Percentiles rank a stretch among this genome's conserved stretches.
Evolutionary conservation across 2,113 vertebrate genomes (phyloP).

Genomic region (Bujurquina vittata): DNA sequence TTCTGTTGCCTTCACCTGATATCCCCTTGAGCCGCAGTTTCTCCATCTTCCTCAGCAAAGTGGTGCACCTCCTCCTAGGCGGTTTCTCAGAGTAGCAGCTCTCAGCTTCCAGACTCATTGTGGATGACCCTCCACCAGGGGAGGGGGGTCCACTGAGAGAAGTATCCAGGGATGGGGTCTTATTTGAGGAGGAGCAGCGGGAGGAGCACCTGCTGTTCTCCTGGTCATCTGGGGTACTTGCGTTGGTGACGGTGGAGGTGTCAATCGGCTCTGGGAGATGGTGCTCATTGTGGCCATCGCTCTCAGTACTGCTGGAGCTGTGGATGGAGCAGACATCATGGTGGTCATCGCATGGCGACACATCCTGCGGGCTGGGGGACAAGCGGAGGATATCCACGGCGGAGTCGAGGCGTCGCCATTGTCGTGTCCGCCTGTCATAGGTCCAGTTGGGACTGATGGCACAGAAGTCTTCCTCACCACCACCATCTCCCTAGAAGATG

Average conservation of each 20-base stretch:
- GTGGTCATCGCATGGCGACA: slow-evolving; percentile 66
- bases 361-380: slow-evolving; percentile 40
- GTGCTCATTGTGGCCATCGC: slow-evolving; percentile 64
- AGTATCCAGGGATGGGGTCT: slow-evolving; percentile 66
- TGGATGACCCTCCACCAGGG: slow-evolving; percentile 52
- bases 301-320: slow-evolving; percentile 85
- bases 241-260: rapidly evolving
- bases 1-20: slow-evolving; percentile 4
- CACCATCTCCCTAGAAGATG: slow-evolving; percentile 80
- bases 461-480: slow-evolving; percentile 84
- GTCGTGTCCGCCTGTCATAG: slow-evolving; percentile 77
- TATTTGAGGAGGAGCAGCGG: slow-evolving; percentile 76
- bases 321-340: slow-evolving; percentile 81
- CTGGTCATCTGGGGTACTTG: slow-evolving; percentile 66
- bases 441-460: slow-evolving; percentile 88
- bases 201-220: slow-evolving; percentile 79
- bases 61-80: slow-evolving; percentile 76
- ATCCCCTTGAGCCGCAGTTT: slow-evolving; percentile 81
- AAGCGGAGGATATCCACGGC: slow-evolving; percentile 33
- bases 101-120: slow-evolving; percentile 33
- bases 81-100: slow-evolving; percentile 74
- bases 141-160: slow-evolving; percentile 77
- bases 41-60: slow-evolving; percentile 88
- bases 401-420: slow-evolving; percentile 80
- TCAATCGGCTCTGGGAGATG: neutral